phyloP scores from a whole-genome alignment of 2,797 vertebrate species.

The Tragopan temminckii region DNA sequence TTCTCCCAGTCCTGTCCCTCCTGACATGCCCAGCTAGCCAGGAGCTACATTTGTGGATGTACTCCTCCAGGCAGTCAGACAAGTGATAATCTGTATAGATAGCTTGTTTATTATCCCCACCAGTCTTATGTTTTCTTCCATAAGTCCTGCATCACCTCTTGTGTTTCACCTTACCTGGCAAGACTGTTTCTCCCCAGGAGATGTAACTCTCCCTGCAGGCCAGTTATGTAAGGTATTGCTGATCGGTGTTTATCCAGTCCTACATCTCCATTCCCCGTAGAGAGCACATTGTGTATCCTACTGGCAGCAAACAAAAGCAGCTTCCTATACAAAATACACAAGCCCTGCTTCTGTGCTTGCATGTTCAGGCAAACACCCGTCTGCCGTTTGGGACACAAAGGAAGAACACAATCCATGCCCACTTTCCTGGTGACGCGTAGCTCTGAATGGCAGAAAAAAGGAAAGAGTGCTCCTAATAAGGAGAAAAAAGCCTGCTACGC shows the following conservation, averaged over 20 bases:
- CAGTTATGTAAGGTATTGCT: slow-evolving; percentile 63
- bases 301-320: slow-evolving; percentile 64
- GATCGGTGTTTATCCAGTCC: slow-evolving; percentile 60
- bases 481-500: not conserved
- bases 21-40: not conserved
- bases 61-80: not conserved
- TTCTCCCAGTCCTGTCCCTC: not conserved
- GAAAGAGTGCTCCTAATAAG: not conserved
- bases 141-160: slow-evolving; percentile 1
- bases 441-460: accelerated
- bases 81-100: not conserved
- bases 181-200: slow-evolving; percentile 37
- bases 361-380: slow-evolving; percentile 58
- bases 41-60: not conserved
- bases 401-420: not conserved
- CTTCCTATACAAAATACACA: slow-evolving; percentile 67
- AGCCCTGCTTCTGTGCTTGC: slow-evolving; percentile 12
- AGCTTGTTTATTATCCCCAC: not conserved
- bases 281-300: slow-evolving; percentile 61
- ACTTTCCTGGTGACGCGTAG: not conserved
- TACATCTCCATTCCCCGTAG: slow-evolving; percentile 61
- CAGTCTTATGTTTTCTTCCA: slow-evolving; percentile 16
- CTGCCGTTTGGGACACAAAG: not conserved
- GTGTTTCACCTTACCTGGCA: slow-evolving; percentile 58
- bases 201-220: slow-evolving; percentile 31